These are phyloP conservation scores for Haliclona indistincta DNA, from an alignment of 37 sponge, comb jelly and placozoan species.

Conservation along the genomic window DNA sequence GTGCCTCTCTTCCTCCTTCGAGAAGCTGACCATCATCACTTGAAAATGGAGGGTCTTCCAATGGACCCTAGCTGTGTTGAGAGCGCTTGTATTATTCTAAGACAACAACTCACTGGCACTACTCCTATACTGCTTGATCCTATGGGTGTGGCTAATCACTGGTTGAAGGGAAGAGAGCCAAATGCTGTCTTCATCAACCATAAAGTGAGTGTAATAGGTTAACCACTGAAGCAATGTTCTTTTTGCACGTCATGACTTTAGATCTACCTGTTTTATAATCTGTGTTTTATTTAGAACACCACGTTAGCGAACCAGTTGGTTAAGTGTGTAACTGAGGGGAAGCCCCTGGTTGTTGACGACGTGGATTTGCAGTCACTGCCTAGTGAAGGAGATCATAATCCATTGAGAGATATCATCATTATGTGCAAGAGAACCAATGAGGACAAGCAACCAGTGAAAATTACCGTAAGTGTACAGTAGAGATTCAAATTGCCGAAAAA, in stretches of 20 bases:
- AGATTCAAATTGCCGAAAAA: not conserved
- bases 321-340: slow-evolving; percentile 43
- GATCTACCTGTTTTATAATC: no score
- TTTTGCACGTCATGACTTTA: not conserved
- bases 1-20: slow-evolving; percentile 13
- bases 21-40: not conserved
- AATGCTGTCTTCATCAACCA: slow-evolving; percentile 1
- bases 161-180: slow-evolving; percentile 30
- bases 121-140: slow-evolving; percentile 68
- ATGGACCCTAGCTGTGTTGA: slow-evolving; percentile 34
- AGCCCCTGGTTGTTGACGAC: slow-evolving; percentile 40
- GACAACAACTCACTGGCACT: slow-evolving; percentile 8
- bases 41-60: slow-evolving; percentile 57
- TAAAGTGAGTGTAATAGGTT: slow-evolving; percentile 27
- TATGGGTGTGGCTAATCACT: slow-evolving; percentile 36
- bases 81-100: slow-evolving; percentile 42
- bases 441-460: slow-evolving; percentile 15
- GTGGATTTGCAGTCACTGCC: slow-evolving; percentile 12
- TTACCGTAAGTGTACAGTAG: slow-evolving; percentile 14
- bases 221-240: no score
- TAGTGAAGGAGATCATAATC: not conserved
- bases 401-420: slow-evolving; percentile 10
- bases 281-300: slow-evolving; percentile 30
- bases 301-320: slow-evolving; percentile 26
- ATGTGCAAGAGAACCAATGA: not conserved